Conservation (phyloP, 2,888 invertebrate genomes). For the Netelia virgata region DNA sequence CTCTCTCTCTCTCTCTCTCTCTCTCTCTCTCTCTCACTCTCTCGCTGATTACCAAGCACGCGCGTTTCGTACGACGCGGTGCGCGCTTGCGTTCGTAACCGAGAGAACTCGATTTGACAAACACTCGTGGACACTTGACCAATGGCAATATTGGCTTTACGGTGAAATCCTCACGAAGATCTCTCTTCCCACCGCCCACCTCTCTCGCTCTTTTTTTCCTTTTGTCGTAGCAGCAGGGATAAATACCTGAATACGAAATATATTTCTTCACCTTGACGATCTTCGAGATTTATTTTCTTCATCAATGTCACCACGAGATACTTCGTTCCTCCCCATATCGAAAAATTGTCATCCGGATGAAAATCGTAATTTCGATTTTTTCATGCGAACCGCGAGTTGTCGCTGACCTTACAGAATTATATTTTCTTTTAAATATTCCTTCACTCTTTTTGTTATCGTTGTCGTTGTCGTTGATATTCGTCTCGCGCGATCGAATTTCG, state of each 20-base stretch:
- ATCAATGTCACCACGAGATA: slow-evolving; percentile 37
- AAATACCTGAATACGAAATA: background rate
- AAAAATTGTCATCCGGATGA: background rate
- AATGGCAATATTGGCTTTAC: slow-evolving; percentile 62
- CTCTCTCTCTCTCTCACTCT: too few species aligned
- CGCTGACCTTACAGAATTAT: too few species aligned
- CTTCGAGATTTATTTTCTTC: slow-evolving; percentile 32
- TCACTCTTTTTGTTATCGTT: too few species aligned
- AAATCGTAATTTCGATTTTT: background rate
- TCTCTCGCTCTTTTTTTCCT: background rate
- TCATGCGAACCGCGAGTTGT: background rate
- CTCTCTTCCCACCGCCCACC: background rate
- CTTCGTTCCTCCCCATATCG: slow-evolving; percentile 35
- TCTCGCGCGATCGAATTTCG: too few species aligned
- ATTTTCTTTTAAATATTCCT: too few species aligned
- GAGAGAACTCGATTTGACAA: slow-evolving; percentile 42
- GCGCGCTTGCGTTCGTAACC: background rate
- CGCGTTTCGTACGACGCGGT: background rate
- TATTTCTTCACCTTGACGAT: slow-evolving; percentile 3
- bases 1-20: too few species aligned
- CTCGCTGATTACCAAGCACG: background rate
- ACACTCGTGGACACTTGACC: slow-evolving; percentile 60
- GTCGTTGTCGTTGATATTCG: too few species aligned
- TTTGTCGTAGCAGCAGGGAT: background rate
- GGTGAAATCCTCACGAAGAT: slow-evolving; percentile 42